Conservation (phyloP, 2,888 invertebrate species). For the Drosophila anomalata region DNA sequence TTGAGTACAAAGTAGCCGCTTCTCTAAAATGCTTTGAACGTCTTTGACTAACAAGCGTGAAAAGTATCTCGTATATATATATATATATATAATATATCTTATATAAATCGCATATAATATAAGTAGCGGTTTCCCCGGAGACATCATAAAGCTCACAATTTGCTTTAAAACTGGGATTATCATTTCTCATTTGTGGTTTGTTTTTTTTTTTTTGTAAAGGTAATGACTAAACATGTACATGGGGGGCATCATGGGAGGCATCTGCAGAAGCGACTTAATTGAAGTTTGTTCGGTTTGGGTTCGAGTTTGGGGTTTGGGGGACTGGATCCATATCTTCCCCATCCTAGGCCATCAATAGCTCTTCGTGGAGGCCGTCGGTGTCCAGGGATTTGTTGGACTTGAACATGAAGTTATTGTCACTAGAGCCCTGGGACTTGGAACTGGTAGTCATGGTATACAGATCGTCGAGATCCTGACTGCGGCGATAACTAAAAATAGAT, state of each 20-base stretch:
- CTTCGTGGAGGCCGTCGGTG: conserved; percentile 73
- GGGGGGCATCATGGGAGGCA: conserved; percentile 12
- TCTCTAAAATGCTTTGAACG: conserved; percentile 26
- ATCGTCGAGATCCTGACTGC: conserved; percentile 85
- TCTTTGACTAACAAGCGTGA: conserved; percentile 37
- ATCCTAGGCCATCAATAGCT: conserved; percentile 75
- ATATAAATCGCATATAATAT: conserved; percentile 16
- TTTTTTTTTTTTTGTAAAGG: neutral
- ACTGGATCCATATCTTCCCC: neutral
- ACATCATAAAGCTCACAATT: neutral
- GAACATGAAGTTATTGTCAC: conserved; percentile 60
- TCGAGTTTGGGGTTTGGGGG: neutral
- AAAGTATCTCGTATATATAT: conserved; percentile 10
- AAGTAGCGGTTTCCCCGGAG: conserved; percentile 13
- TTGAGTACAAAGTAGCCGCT: conserved; percentile 35
- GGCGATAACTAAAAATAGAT: conserved; percentile 82
- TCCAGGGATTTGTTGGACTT: conserved; percentile 80
- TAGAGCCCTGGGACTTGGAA: conserved; percentile 82
- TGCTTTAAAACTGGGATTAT: conserved; percentile 1
- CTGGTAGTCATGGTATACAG: conserved; percentile 84
- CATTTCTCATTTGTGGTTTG: neutral
- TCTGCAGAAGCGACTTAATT: conserved; percentile 33
- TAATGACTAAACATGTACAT: conserved; percentile 41
- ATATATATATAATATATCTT: conserved; percentile 9
- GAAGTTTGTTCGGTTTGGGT: conserved; percentile 25